Evolutionary conservation across 1,140 invertebrate genomes (phyloP), one percentile per base, ranked within the genome.

Genomic region (Camponotus pennsylvanicus): DNA sequence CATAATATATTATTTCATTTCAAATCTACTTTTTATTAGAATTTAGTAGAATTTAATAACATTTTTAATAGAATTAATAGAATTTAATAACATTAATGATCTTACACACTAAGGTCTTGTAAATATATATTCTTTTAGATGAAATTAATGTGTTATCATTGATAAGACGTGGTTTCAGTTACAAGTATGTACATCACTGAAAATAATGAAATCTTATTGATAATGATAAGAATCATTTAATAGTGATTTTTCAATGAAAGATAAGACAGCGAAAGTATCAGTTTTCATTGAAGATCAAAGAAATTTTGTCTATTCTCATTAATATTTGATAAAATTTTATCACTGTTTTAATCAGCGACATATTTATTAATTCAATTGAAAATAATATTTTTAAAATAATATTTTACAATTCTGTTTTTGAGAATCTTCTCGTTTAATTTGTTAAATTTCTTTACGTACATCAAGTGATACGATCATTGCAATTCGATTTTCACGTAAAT

Each of bases 1-100:
- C 49, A 70, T 42, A 52, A 52, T 52, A 27, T 37, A 63, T 37
- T 71, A 42, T 82, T 82, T 59, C 37, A 45, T 82, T 34, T 82
- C 55, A 37, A 61, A 42, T 34, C 11, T 61, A 61, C 0, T 18
- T 61, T 83, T 32, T 21, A 49, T 45, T 59, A 42, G 18, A 27
- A 27, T 27, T 27, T 8, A 61, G 6, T 15, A 37, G 8, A 40
- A 45, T 61, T 73, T 21, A 73, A 75, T 59, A 37, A 49, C 18
- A 2, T 5, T 61, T 83, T 32, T 21, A 49, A 34, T 59, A 42
- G 18, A 27, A 27, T 27, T 27, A 61, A 8, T 15, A 27, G 8
- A 40, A 45, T 61, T 73, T 21, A 73, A 75, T 59, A 37, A 49
- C n/a, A 2, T 5, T 27, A 27, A 27, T 27, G 27, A 27, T 27